phyloP scores from a whole-genome alignment of 2,888 invertebrate genomes.

The Agrochola macilenta region DNA sequence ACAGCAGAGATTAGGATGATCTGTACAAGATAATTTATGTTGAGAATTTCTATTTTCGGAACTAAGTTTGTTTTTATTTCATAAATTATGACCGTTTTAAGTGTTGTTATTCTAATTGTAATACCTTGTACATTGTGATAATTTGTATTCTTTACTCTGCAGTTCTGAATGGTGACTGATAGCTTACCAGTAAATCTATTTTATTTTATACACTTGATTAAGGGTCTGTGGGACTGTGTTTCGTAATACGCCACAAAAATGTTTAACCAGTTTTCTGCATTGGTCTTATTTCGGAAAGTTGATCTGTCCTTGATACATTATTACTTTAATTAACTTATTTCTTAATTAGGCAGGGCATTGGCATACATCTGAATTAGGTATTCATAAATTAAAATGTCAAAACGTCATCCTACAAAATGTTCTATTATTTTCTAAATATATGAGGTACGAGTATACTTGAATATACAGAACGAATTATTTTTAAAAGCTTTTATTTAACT shows the following conservation, averaged over 20 bases:
- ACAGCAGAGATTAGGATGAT: constrained; percentile 36
- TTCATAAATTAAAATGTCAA: too few relatives aligned
- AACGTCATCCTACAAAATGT: too few relatives aligned
- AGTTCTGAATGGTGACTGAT: constrained; percentile 34
- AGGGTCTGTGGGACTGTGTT: constrained; percentile 20
- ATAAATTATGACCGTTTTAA: not conserved
- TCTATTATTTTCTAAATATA: too few relatives aligned
- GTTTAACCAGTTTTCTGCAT: constrained; percentile 22
- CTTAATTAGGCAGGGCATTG: too few relatives aligned
- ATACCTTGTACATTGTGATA: constrained; percentile 46
- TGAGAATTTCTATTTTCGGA: not conserved
- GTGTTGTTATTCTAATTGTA: not conserved
- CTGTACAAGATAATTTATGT: not conserved
- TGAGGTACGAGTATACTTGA: too few relatives aligned
- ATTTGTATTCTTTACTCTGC: constrained; percentile 7
- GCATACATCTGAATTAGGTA: too few relatives aligned
- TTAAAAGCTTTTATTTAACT: too few relatives aligned
- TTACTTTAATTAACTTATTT: constrained; percentile 3
- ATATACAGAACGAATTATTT: too few relatives aligned
- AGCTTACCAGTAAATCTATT: not conserved
- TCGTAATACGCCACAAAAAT: constrained; percentile 13
- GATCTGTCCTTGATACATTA: constrained; percentile 36
- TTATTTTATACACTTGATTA: constrained; percentile 26
- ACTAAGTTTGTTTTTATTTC: not conserved
- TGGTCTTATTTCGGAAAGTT: constrained; percentile 18